Evolutionary conservation across 2,797 vertebrate genomes (phyloP).

Genomic region (Botia almorhae): DNA sequence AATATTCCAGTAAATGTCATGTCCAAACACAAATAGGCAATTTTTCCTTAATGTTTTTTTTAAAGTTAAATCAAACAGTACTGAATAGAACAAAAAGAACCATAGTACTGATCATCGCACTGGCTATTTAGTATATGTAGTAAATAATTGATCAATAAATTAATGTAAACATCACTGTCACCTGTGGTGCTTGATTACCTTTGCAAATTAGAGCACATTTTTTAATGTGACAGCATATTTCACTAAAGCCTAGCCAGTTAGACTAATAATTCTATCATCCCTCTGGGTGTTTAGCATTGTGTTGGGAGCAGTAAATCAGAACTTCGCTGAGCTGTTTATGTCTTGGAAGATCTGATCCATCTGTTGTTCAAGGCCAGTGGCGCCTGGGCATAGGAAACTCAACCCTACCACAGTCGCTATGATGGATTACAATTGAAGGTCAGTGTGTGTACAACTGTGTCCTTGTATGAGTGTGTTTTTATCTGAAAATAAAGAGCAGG

Average conservation of each 20-base stretch:
- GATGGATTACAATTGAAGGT: conserved; percentile 52
- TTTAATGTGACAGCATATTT: conserved; percentile 29
- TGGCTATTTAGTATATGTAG: neutral
- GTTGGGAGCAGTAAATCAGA: conserved; percentile 53
- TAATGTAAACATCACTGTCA: neutral
- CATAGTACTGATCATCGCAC: neutral
- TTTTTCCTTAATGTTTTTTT: neutral
- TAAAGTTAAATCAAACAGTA: neutral
- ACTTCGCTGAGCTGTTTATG: conserved; percentile 56
- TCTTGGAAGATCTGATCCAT: conserved; percentile 55
- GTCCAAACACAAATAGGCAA: too few species aligned
- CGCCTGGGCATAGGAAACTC: conserved; percentile 54
- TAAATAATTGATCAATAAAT: conserved; percentile 1
- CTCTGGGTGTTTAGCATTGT: conserved; percentile 53
- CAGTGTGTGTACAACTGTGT: conserved; percentile 18
- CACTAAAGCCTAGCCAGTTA: conserved; percentile 1
- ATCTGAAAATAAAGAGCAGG: neutral
- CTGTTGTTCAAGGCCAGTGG: conserved; percentile 59
- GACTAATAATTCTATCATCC: conserved; percentile 53
- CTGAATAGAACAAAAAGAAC: neutral
- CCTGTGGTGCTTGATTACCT: neutral
- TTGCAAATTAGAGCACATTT: conserved; percentile 16
- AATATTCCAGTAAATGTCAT: too few species aligned
- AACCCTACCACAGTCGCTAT: conserved; percentile 50
- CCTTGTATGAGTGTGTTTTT: conserved; percentile 16